Evolutionary conservation across 1,140 invertebrate genomes (phyloP).

Genomic region (Drosophila pandora): DNA sequence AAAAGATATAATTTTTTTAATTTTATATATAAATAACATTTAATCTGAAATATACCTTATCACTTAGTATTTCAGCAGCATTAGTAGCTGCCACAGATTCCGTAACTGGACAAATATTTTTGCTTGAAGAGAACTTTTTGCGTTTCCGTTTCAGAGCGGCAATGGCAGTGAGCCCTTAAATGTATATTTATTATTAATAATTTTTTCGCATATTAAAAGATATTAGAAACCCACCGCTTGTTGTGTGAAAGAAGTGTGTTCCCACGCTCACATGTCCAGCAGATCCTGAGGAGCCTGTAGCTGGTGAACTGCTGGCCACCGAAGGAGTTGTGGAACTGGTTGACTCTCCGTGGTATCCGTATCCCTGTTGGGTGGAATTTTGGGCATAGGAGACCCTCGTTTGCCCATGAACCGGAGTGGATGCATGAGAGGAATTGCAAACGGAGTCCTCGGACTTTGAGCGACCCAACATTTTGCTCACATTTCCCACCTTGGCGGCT

Average conservation of each 20-base stretch:
- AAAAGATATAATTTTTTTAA: too few species aligned
- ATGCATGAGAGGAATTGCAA: slow-evolving; percentile 86
- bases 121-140: slow-evolving; percentile 91
- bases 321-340: slow-evolving; percentile 3
- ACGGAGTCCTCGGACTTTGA: slow-evolving; percentile 93
- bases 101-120: slow-evolving; percentile 86
- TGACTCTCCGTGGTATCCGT: slow-evolving; percentile 43
- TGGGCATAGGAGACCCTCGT: slow-evolving; percentile 76
- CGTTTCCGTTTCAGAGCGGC: slow-evolving; percentile 90
- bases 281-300: background rate
- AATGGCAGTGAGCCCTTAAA: slow-evolving; percentile 85
- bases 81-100: slow-evolving; percentile 76
- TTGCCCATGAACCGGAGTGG: slow-evolving; percentile 73
- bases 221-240: slow-evolving; percentile 47
- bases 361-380: slow-evolving; percentile 60
- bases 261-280: slow-evolving; percentile 48
- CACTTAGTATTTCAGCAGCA: slow-evolving; percentile 56
- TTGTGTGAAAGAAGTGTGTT: slow-evolving; percentile 77
- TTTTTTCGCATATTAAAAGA: background rate
- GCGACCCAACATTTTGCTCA: slow-evolving; percentile 90
- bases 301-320: slow-evolving; percentile 12
- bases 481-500: slow-evolving; percentile 91
- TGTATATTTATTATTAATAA: background rate
- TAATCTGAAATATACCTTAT: slow-evolving; percentile 39
- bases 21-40: background rate